Base-by-base conservation (phyloP, 1,140 invertebrate species). In the Tetragnatha versicolor region DNA sequence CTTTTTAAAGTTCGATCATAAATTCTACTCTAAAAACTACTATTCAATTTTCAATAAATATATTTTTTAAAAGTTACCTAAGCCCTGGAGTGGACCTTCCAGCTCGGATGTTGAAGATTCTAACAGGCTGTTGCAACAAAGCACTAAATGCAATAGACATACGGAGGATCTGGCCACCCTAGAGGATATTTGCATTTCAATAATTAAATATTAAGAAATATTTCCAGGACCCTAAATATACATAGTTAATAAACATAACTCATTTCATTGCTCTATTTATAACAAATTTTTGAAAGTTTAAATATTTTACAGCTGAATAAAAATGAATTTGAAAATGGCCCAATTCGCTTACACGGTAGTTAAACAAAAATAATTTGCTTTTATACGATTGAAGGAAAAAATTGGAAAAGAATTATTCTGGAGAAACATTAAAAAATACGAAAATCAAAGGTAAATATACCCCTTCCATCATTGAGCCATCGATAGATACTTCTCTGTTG, bases 111-210 rank as follows among this genome's bases (percentile, higher is more conserved):
- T 96, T 95, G 0, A 85, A 85, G 14, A 97, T 90, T 82, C 89
- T 88, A 22, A 97, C 87, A 0, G 93, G 91, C 37, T 91, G 89
- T 35, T 88, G 85, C 58, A 92, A 86, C 17, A 97, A 86, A 77
- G 92, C 91, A 85, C 93, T 95, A 3, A 96, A 85, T 27, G 91
- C 89, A 5, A 94, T 83, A 2, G 93, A 90, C 83, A 93, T 91
- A 76, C 95, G 88, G 27, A 97, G 87, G 80, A 96, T 93, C 88
- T 97, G 95, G 1, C 95, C 95, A 70, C 95, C 95, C 93, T 94
- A 27, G 22, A 25, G 29, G 4, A 14, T 49, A 33, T 20, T 4
- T 33, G 20, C 10, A 12, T 35, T 17, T 35, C 14, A 61, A n/a
- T 37, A 9, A 22, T 5, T 33, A 33, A 35, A 1, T n/a, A 60